Conservation (phyloP, 2,888 invertebrate genomes). For the Cephus pygmeus region DNA sequence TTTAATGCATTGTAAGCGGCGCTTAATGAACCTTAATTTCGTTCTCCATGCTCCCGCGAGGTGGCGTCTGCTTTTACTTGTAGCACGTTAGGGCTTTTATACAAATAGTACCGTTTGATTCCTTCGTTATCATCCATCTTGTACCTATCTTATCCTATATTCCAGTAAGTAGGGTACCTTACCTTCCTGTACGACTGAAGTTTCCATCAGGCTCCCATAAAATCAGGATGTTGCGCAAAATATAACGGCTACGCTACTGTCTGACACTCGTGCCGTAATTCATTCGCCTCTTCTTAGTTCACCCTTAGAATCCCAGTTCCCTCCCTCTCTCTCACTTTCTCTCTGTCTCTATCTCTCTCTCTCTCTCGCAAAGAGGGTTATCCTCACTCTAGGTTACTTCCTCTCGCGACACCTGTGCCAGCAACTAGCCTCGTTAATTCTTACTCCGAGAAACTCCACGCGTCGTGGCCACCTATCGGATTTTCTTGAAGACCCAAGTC, state of each 20-base stretch:
- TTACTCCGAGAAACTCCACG: constrained; percentile 32
- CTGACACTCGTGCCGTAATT: constrained; percentile 61
- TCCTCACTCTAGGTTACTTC: constrained; percentile 41
- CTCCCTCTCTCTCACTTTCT: constrained; percentile 23
- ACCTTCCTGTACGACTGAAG: constrained; percentile 31
- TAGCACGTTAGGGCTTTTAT: neutral
- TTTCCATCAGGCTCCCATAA: constrained; percentile 55
- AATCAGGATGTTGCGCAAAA: constrained; percentile 66
- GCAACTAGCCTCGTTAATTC: constrained; percentile 67
- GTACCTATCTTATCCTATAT: neutral
- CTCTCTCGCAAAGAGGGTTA: constrained; percentile 7
- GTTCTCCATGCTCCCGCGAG: neutral
- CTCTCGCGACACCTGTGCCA: constrained; percentile 62
- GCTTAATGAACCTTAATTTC: constrained; percentile 1
- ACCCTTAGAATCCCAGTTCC: neutral
- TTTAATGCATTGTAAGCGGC: constrained; percentile 27
- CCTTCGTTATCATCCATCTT: neutral
- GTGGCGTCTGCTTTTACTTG: neutral
- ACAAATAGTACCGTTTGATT: neutral
- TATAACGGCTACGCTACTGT: constrained; percentile 60
- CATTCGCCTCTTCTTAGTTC: constrained; percentile 47
- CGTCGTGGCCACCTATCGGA: neutral
- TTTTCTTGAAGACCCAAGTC: neutral
- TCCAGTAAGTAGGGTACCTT: neutral
- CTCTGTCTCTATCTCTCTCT: constrained; percentile 29